A percentile compares a stretch with the other conserved stretches of the same genome.
phyloP scores from a whole-genome alignment of 2,888 invertebrate species.

The Machimus atricapillus region DNA sequence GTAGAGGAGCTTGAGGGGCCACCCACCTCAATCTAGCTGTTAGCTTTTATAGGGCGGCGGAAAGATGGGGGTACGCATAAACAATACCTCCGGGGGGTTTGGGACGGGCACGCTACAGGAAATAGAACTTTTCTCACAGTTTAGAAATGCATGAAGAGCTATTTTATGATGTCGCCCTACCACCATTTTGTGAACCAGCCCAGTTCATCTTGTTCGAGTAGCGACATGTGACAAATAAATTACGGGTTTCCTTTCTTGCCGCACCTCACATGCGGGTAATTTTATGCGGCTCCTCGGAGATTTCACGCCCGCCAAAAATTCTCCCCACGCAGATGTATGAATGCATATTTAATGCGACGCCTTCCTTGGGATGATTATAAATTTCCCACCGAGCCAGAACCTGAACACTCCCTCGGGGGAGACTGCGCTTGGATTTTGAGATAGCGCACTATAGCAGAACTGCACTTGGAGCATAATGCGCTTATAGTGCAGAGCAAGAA shows the following conservation, averaged over 20 bases:
- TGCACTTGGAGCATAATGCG: background rate
- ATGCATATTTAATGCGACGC: background rate
- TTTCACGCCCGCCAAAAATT: background rate
- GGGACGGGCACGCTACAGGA: background rate
- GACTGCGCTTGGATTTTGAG: background rate
- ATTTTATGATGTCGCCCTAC: background rate
- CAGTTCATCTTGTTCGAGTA: background rate
- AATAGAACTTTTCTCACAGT: background rate
- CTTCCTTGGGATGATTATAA: background rate
- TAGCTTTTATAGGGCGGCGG: background rate
- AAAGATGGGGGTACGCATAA: background rate
- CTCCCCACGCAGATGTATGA: background rate
- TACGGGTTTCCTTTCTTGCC: background rate
- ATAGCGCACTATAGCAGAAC: background rate
- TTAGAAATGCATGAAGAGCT: background rate
- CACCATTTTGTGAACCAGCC: background rate
- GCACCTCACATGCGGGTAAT: background rate
- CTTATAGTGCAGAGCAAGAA: background rate
- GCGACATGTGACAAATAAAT: conserved; percentile 12
- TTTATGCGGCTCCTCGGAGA: background rate
- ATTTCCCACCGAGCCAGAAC: background rate
- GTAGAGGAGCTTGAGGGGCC: background rate
- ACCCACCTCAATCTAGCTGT: background rate
- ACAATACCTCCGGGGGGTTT: background rate
- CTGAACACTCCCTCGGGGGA: background rate